Evolutionary conservation across 2,797 vertebrate species (phyloP).

Genomic region (Spondyliosoma cantharus): DNA sequence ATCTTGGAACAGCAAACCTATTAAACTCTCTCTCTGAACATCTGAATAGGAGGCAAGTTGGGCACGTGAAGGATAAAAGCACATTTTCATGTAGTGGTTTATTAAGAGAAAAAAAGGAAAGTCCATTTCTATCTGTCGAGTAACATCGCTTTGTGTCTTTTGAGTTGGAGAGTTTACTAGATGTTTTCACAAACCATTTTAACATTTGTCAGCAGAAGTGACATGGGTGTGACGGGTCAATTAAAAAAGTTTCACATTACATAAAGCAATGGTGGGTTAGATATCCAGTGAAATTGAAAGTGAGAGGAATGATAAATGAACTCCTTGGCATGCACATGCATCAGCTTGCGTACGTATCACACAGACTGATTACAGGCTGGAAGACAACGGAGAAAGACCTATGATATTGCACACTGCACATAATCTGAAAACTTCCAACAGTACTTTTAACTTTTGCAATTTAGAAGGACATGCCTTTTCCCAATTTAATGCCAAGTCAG

Average conservation of each 20-base stretch:
- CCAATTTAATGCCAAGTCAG: conserved; percentile 57
- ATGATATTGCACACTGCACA: neutral
- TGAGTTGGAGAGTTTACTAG: neutral
- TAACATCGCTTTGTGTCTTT: neutral
- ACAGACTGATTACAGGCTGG: conserved; percentile 13
- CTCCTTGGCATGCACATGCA: conserved; percentile 11
- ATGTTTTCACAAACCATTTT: neutral
- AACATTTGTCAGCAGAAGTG: neutral
- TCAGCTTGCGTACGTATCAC: conserved; percentile 7
- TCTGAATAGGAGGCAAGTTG: neutral
- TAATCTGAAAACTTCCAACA: conserved; percentile 36
- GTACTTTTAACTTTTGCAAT: conserved; percentile 38
- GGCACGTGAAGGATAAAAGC: neutral
- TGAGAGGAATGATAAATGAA: conserved; percentile 37
- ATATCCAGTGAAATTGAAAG: conserved; percentile 18
- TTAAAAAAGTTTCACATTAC: conserved; percentile 13
- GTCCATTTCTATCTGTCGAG: neutral
- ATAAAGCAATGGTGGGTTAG: neutral
- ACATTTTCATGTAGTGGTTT: neutral
- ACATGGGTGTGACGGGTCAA: neutral
- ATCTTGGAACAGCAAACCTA: neutral
- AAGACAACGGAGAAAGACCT: conserved; percentile 15
- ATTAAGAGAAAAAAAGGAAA: neutral
- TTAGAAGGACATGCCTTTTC: conserved; percentile 32
- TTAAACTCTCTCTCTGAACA: neutral